phyloP scores from a whole-genome alignment of 1,140 invertebrate species.

The Anadara kagoshimensis region DNA sequence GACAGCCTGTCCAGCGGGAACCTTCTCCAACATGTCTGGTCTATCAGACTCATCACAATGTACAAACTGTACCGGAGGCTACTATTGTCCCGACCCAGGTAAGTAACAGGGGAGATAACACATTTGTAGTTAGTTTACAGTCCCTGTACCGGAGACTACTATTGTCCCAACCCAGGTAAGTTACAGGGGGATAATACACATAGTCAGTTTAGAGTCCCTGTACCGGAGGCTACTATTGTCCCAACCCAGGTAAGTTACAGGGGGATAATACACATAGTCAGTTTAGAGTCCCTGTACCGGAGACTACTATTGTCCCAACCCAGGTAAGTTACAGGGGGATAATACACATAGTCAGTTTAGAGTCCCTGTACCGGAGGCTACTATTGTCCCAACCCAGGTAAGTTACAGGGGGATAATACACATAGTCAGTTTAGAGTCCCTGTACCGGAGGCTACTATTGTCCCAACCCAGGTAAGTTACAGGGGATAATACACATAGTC shows the following conservation, averaged over 20 bases:
- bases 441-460: conserved; percentile 67
- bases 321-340: conserved; percentile 50
- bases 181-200: not conserved
- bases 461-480: conserved; percentile 58
- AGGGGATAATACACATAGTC: not conserved
- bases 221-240: conserved; percentile 65
- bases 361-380: conserved; percentile 56
- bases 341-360: not conserved
- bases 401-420: not conserved
- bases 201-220: conserved; percentile 26
- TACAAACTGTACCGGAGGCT: conserved; percentile 60
- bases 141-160: conserved; percentile 56
- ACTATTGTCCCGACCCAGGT: conserved; percentile 67
- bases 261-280: not conserved
- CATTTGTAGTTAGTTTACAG: not conserved
- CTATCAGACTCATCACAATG: conserved; percentile 53
- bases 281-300: conserved; percentile 41
- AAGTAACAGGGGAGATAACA: conserved; percentile 1
- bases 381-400: conserved; percentile 67
- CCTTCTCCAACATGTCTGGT: conserved; percentile 64
- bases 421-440: not conserved
- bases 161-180: conserved; percentile 65
- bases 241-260: conserved; percentile 55
- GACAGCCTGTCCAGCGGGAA: conserved; percentile 58
- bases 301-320: conserved; percentile 64